These are phyloP conservation scores for Anagyrus pseudococci DNA, from an alignment of 2,888 invertebrate genomes.

Conservation along the genomic window DNA sequence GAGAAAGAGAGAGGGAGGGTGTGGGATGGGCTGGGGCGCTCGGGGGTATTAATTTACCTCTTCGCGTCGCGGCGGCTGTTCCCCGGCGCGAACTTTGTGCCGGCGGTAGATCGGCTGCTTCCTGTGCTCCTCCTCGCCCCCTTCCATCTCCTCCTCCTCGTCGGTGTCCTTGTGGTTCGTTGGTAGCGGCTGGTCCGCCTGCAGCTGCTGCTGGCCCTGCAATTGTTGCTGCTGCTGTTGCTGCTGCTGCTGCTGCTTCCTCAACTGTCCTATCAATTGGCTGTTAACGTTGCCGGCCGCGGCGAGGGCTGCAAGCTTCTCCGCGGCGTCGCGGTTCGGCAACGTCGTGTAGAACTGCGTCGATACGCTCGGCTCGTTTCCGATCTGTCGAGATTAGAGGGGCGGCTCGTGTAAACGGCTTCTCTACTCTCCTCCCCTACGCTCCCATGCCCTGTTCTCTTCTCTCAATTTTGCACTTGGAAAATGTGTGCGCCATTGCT, in stretches of 20 bases:
- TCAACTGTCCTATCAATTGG: slow-evolving; percentile 50
- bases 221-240: slow-evolving; percentile 49
- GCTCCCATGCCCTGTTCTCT: too few species aligned
- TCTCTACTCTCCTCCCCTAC: too few species aligned
- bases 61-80: slow-evolving; percentile 17
- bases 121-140: slow-evolving; percentile 1
- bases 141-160: slow-evolving; percentile 20
- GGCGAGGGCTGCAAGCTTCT: slow-evolving; percentile 68
- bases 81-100: slow-evolving; percentile 41
- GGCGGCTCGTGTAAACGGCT: too few species aligned
- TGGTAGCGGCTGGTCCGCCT: slow-evolving; percentile 47
- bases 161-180: slow-evolving; percentile 47
- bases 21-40: too few species aligned
- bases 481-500: not conserved
- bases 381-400: slow-evolving; percentile 12
- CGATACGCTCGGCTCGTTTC: slow-evolving; percentile 38
- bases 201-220: too few species aligned
- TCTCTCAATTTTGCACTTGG: too few species aligned
- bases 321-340: slow-evolving; percentile 70
- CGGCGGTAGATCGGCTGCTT: slow-evolving; percentile 21
- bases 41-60: slow-evolving; percentile 18
- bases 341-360: slow-evolving; percentile 66
- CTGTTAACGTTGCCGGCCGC: slow-evolving; percentile 65
- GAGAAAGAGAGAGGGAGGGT: too few species aligned
- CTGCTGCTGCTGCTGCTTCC: slow-evolving; percentile 48